These are phyloP conservation scores for Rhamphomyia laevipes DNA, from an alignment of 2,888 invertebrate genomes.

Conservation along the genomic window DNA sequence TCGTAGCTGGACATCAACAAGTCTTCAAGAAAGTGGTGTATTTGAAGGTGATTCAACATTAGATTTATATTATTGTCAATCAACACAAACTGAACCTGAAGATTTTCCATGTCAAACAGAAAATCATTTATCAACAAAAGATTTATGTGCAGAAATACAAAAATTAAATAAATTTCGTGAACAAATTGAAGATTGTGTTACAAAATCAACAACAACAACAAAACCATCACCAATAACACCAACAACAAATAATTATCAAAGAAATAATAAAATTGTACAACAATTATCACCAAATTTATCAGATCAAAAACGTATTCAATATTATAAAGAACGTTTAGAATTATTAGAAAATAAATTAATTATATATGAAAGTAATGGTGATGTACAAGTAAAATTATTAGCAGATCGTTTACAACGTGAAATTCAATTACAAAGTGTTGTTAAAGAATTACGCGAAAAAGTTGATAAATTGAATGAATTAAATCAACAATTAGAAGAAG, in stretches of 20 bases:
- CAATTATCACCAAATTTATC: constrained; percentile 22
- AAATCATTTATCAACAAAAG: constrained; percentile 35
- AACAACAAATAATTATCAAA: constrained; percentile 4
- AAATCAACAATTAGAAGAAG: constrained; percentile 54
- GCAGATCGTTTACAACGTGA: constrained; percentile 52
- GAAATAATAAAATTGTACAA: constrained; percentile 19
- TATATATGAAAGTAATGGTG: constrained; percentile 53
- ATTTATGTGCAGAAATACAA: constrained; percentile 49
- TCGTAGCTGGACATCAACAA: constrained; percentile 34
- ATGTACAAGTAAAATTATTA: constrained; percentile 47
- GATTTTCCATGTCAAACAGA: constrained; percentile 24
- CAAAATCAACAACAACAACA: constrained; percentile 7
- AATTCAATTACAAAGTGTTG: constrained; percentile 41
- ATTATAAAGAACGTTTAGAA: constrained; percentile 53
- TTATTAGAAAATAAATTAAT: constrained; percentile 52
- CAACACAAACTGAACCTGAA: constrained; percentile 47
- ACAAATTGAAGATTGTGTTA: constrained; percentile 46
- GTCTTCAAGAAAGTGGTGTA: constrained; percentile 62
- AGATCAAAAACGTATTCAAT: constrained; percentile 48
- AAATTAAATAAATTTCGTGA: constrained; percentile 52
- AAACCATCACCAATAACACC: constrained; percentile 9
- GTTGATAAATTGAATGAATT: constrained; percentile 49
- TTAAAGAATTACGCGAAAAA: constrained; percentile 38
- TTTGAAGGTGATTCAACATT: constrained; percentile 43
- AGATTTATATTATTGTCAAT: constrained; percentile 3